Evolutionary conservation across 2,888 invertebrate genomes (phyloP).

Genomic region (Tineola bisselliella): DNA sequence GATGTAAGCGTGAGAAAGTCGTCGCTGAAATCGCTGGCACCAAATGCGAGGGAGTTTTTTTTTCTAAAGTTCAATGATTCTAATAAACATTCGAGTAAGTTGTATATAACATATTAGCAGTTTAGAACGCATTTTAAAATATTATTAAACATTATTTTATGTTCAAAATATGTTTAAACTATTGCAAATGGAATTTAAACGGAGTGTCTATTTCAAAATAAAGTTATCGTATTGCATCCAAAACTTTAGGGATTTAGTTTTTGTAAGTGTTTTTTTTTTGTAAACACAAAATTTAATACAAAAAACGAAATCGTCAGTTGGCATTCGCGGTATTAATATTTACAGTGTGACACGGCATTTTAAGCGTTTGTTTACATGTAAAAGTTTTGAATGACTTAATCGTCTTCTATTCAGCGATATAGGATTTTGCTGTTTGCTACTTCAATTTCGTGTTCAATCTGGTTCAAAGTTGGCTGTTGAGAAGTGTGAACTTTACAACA

Average conservation of each 20-base stretch:
- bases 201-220: constrained; percentile 52
- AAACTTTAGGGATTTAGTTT: constrained; percentile 43
- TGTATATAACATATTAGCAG: too few species aligned
- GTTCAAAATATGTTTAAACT: neutral
- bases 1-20: constrained; percentile 46
- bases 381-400: neutral
- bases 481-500: too few species aligned
- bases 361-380: constrained; percentile 10
- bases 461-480: too few species aligned
- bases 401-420: neutral
- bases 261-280: constrained; percentile 53
- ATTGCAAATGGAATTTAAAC: constrained; percentile 19
- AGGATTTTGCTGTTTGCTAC: too few species aligned
- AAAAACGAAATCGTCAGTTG: constrained; percentile 24
- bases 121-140: too few species aligned
- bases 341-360: constrained; percentile 47
- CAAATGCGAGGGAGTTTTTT: constrained; percentile 54
- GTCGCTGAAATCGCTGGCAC: constrained; percentile 35
- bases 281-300: constrained; percentile 44
- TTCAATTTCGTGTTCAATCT: too few species aligned
- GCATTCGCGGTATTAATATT: constrained; percentile 43
- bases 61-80: constrained; percentile 55
- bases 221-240: constrained; percentile 55
- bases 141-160: too few species aligned
- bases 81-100: constrained; percentile 30